Conservation (phyloP, 2,113 vertebrate species). For the Xiphophorus hellerii region DNA sequence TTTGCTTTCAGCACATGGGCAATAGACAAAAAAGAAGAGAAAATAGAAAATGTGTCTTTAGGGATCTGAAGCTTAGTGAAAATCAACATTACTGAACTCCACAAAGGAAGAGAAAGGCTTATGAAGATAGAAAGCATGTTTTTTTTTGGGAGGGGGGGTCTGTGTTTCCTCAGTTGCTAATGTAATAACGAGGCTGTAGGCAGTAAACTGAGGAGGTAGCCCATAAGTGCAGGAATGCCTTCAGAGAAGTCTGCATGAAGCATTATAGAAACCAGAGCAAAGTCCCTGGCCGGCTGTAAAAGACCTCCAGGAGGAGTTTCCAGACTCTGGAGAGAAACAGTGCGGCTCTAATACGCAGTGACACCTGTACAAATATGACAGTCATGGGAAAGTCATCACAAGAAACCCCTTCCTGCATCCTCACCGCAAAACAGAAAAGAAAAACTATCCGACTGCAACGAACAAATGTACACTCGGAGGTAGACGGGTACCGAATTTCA, state of each 20-base stretch:
- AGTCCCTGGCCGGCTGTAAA: neutral
- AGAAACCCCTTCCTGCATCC: neutral
- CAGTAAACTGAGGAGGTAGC: neutral
- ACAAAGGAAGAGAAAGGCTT: neutral
- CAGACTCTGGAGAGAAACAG: neutral
- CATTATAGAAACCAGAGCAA: neutral
- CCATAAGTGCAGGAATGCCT: neutral
- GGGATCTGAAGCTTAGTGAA: neutral
- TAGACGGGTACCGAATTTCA: neutral
- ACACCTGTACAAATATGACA: neutral
- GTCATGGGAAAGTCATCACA: neutral
- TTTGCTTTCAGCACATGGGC: neutral
- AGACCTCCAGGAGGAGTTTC: neutral
- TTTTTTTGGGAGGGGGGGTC: neutral
- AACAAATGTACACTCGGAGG: neutral
- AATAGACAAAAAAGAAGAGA: neutral
- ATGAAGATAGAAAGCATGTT: neutral
- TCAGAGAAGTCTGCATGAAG: no score
- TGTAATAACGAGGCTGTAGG: neutral
- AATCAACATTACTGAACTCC: neutral
- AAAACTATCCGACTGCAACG: neutral
- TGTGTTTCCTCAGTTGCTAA: neutral
- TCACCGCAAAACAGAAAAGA: neutral
- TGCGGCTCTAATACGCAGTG: neutral
- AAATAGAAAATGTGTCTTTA: neutral